Evolutionary conservation across 2,797 vertebrate species (phyloP).

Genomic region (Enteromius anoplus): DNA sequence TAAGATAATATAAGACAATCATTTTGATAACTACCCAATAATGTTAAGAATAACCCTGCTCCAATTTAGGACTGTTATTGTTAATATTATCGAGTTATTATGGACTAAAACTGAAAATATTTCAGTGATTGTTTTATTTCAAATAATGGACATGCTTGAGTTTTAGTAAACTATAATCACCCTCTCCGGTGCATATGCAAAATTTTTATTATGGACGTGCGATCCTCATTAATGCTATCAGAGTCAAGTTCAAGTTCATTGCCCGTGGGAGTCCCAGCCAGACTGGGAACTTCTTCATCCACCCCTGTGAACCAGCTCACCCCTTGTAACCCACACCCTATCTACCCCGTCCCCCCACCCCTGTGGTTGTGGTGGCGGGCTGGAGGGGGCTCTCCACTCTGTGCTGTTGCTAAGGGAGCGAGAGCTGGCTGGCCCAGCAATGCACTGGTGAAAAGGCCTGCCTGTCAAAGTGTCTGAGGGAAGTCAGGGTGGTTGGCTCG

Average conservation of each 20-base stretch:
- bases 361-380: slow-evolving; percentile 57
- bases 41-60: not conserved
- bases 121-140: not conserved
- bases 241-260: slow-evolving; percentile 84
- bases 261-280: slow-evolving; percentile 62
- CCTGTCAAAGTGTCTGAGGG: slow-evolving; percentile 93
- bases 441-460: slow-evolving; percentile 88
- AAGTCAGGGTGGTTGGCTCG: slow-evolving; percentile 75
- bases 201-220: not conserved
- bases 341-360: slow-evolving; percentile 26
- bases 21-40: not conserved
- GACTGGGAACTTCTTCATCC: slow-evolving; percentile 67
- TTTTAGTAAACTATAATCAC: not conserved
- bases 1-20: not conserved
- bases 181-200: not conserved
- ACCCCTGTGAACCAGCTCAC: slow-evolving; percentile 60
- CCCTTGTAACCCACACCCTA: slow-evolving; percentile 48
- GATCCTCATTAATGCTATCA: slow-evolving; percentile 58
- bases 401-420: slow-evolving; percentile 95
- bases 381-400: slow-evolving; percentile 68
- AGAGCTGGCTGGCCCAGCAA: slow-evolving; percentile 81
- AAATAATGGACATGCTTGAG: not conserved
- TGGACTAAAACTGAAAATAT: not conserved
- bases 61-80: not conserved
- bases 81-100: not conserved